A percentile compares a stretch with the other conserved stretches of the same genome.
Evolutionary conservation across 1,140 invertebrate species (phyloP).

Genomic region (Lepidurus couesii): DNA sequence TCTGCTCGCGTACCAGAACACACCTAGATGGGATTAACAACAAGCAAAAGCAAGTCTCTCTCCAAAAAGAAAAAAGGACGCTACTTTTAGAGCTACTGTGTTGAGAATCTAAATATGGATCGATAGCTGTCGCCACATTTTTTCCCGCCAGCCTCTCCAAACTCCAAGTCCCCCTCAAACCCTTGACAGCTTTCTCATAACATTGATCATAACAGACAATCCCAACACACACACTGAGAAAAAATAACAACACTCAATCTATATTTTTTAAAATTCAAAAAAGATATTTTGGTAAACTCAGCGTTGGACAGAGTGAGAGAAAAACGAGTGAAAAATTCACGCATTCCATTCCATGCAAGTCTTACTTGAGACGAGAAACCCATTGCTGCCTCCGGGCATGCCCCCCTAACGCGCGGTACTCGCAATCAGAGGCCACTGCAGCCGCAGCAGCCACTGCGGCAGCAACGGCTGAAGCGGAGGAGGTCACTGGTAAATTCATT

Average conservation of each 20-base stretch:
- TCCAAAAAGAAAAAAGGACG: too few species aligned
- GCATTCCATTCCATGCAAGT: constrained; percentile 35
- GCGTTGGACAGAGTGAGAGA: background rate
- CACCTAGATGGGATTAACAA: too few species aligned
- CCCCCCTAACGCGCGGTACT: constrained; percentile 37
- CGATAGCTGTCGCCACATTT: background rate
- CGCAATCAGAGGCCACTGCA: background rate
- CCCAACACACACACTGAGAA: constrained; percentile 3
- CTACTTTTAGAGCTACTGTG: too few species aligned
- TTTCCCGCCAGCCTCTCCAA: background rate
- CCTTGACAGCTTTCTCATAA: constrained; percentile 6
- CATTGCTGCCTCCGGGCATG: constrained; percentile 39
- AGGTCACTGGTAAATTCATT: constrained; percentile 79
- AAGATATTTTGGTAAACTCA: background rate
- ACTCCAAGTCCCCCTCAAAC: background rate
- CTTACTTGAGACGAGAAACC: constrained; percentile 41
- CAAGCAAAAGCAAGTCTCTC: too few species aligned
- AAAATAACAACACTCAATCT: constrained; percentile 26
- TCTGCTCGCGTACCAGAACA: too few species aligned
- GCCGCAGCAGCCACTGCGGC: constrained; percentile 44
- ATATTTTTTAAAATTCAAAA: background rate
- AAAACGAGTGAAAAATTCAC: constrained; percentile 39
- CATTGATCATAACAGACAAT: background rate
- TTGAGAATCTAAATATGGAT: background rate
- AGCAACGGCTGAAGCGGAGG: constrained; percentile 75